A percentile compares a stretch with the other conserved stretches of the same genome.
These are phyloP conservation scores for Hirtodrosophila histrioides DNA, from an alignment of 2,888 invertebrate genomes.

Conservation along the genomic window DNA sequence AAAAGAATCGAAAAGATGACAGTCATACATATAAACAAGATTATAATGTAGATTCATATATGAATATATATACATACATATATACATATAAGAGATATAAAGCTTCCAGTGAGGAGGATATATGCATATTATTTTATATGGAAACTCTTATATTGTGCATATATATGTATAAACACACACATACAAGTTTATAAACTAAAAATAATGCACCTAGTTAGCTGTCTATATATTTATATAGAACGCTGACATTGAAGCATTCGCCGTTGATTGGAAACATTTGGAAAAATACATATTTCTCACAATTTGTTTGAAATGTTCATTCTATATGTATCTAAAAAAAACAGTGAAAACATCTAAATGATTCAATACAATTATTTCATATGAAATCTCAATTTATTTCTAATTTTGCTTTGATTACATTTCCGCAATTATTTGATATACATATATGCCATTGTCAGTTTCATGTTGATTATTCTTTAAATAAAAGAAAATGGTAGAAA, in stretches of 20 bases:
- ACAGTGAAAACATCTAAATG: too few species aligned
- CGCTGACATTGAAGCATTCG: constrained; percentile 45
- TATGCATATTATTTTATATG: constrained; percentile 2
- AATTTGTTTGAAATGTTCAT: neutral
- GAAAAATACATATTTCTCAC: constrained; percentile 8
- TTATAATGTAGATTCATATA: neutral
- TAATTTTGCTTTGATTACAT: too few species aligned
- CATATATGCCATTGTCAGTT: too few species aligned
- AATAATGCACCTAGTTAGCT: neutral
- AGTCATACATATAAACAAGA: neutral
- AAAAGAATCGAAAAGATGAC: constrained; percentile 1
- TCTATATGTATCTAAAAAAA: neutral
- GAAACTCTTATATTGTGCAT: constrained; percentile 12
- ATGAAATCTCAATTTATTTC: too few species aligned
- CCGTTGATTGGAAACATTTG: constrained; percentile 25
- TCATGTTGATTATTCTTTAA: neutral
- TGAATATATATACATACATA: constrained; percentile 4
- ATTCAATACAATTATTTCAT: too few species aligned
- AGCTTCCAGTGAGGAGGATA: constrained; percentile 31
- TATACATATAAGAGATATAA: neutral
- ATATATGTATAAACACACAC: neutral
- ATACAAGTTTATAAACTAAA: neutral
- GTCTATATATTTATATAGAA: constrained; percentile 6
- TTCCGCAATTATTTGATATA: too few species aligned
- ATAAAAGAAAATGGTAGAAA: too few species aligned